Evolutionary conservation across 2,888 invertebrate genomes (phyloP), one percentile per base, ranked within the genome.

Genomic region (Melieria omissa): DNA sequence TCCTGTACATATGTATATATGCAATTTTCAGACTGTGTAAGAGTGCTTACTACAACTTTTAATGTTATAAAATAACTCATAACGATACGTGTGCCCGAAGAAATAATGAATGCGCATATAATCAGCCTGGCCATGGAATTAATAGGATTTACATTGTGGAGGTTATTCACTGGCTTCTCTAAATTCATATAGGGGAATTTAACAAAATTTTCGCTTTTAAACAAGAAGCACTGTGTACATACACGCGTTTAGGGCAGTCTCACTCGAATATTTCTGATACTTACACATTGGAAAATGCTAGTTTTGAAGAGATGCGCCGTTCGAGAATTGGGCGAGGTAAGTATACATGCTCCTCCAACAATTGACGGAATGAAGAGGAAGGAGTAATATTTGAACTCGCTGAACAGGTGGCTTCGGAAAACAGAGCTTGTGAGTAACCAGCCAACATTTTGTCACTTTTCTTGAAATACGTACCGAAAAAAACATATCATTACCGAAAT

Each of bases 211-310:
- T 41, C 49, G n/a, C 1, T 57, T 10, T 64, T 64, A 46, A 62
- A 66, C 4, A 8, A 41, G 49, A 29, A 29, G 42, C 29, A 29
- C 29, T 29, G 29, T 29, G 29, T 29, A 1, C 2, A 16, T 16
- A 16, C 3, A 29, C 29, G 29, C 29, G 29, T 29, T 29, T 29
- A 29, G 29, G 29, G 29, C 29, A 29, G 29, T 29, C 29, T 29
- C 3, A 29, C 29, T 29, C 29, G 29, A 29, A 29, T 29, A 45
- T 46, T 3, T 29, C 29, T 47, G 5, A 42, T 65, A 77, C 84
- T 81, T 76, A 85, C 85, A 64, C 78, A 75, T 77, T 85, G 84
- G 70, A 80, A 82, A 7, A 80, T 66, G 1, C 76, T 78, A 8
- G 79, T 78, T 54, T 80, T 76, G 65, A 78, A 80, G 3, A 85